Percentiles rank a stretch among this genome's conserved stretches.
phyloP scores from a whole-genome alignment of 2,113 vertebrate genomes.

The Coreoperca whiteheadi region DNA sequence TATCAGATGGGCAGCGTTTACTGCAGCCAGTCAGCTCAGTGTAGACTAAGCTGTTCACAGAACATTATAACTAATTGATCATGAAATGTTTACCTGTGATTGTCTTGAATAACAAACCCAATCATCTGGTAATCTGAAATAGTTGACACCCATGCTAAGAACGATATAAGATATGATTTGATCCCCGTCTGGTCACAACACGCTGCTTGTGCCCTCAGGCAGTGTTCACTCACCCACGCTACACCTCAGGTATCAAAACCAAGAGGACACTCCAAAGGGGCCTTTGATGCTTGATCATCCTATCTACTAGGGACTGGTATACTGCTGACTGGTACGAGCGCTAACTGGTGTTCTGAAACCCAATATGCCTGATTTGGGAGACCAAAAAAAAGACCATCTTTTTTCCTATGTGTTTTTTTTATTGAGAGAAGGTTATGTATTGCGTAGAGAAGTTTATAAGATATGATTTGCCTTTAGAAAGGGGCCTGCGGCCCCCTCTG shows the following conservation, averaged over 20 bases:
- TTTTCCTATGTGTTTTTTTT: slow-evolving; percentile 48
- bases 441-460: slow-evolving; percentile 40
- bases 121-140: not conserved
- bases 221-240: slow-evolving; percentile 57
- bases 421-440: slow-evolving; percentile 25
- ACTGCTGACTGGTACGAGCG: slow-evolving; percentile 53
- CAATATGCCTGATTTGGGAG: slow-evolving; percentile 75
- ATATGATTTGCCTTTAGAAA: slow-evolving; percentile 72
- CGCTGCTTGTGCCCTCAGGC: slow-evolving; percentile 50
- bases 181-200: slow-evolving; percentile 15
- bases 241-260: slow-evolving; percentile 73
- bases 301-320: slow-evolving; percentile 43
- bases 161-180: not conserved
- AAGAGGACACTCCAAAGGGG: slow-evolving; percentile 74
- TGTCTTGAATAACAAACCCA: not conserved
- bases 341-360: slow-evolving; percentile 58
- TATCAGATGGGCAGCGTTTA: slow-evolving; percentile 18
- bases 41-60: not conserved
- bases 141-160: not conserved
- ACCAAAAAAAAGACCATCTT: slow-evolving; percentile 70
- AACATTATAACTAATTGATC: not conserved
- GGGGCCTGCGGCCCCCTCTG: slow-evolving; percentile 19
- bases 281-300: slow-evolving; percentile 72
- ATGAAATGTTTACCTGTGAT: slow-evolving; percentile 23
- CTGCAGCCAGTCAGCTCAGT: slow-evolving; percentile 1